A percentile compares a stretch with the other conserved stretches of the same genome.
These are phyloP conservation scores for Spodoptera picta DNA, from an alignment of 2,888 invertebrate species.

Conservation along the genomic window DNA sequence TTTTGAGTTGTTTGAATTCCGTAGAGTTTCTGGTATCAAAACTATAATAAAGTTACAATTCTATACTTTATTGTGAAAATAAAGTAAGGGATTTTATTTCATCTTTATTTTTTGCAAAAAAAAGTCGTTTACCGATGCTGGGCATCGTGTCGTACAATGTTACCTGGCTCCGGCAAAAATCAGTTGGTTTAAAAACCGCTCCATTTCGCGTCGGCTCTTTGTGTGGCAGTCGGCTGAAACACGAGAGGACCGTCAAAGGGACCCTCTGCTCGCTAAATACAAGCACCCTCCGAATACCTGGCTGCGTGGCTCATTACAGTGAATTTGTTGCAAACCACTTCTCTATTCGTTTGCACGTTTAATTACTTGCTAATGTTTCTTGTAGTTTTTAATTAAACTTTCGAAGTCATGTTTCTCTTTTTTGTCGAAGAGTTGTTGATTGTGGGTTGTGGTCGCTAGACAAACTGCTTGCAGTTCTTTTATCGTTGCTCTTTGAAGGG, in stretches of 20 bases:
- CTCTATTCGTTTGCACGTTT: constrained; percentile 14
- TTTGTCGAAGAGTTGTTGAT: too few relatives aligned
- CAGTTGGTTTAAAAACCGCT: constrained; percentile 12
- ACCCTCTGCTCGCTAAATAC: constrained; percentile 41
- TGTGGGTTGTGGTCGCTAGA: too few relatives aligned
- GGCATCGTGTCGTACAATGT: not conserved
- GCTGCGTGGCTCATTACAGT: constrained; percentile 35
- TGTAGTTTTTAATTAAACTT: too few relatives aligned
- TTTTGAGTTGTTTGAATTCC: too few relatives aligned
- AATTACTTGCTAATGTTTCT: constrained; percentile 8
- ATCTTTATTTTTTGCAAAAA: not conserved
- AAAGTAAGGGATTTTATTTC: too few relatives aligned
- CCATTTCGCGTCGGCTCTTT: constrained; percentile 25
- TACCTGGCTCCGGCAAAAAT: constrained; percentile 3
- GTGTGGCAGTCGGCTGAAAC: constrained; percentile 14
- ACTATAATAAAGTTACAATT: too few relatives aligned
- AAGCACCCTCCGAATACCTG: constrained; percentile 45
- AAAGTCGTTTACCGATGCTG: not conserved
- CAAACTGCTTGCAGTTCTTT: too few relatives aligned
- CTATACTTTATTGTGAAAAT: too few relatives aligned
- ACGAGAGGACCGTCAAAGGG: constrained; percentile 39
- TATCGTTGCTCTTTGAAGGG: too few relatives aligned
- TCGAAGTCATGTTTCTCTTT: too few relatives aligned
- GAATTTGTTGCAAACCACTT: constrained; percentile 40
- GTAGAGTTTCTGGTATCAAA: too few relatives aligned